A percentile compares a stretch with the other conserved stretches of the same genome.
These are phyloP conservation scores for Cirrhinus mrigala DNA, from an alignment of 2,797 vertebrate species.

Conservation along the genomic window DNA sequence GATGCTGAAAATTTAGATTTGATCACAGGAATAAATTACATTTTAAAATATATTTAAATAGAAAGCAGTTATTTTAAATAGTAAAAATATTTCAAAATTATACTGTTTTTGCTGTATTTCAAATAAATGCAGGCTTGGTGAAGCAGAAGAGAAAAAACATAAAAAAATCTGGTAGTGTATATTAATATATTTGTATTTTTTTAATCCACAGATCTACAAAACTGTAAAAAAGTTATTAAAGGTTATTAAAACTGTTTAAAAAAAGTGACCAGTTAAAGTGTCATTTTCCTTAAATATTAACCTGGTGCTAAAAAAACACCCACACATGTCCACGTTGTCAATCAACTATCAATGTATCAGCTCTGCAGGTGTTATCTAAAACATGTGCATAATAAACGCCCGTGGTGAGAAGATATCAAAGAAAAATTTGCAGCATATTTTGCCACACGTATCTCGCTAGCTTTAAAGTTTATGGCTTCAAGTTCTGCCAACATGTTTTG, in stretches of 20 bases:
- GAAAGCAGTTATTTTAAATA: no score
- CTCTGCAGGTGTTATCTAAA: slow-evolving; percentile 3
- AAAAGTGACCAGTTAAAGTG: not conserved
- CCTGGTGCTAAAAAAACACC: not conserved
- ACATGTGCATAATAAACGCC: slow-evolving; percentile 18
- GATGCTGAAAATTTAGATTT: no score
- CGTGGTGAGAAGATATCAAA: slow-evolving; percentile 2
- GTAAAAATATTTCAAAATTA: no score
- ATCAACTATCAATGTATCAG: not conserved
- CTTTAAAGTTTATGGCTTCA: not conserved
- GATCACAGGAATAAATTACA: no score
- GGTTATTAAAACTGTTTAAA: not conserved
- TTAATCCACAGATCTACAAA: not conserved
- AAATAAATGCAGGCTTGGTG: no score
- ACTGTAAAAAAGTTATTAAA: not conserved
- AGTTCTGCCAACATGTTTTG: not conserved
- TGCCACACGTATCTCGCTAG: not conserved
- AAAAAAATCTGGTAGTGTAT: not conserved
- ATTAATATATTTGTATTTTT: not conserved
- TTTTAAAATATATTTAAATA: no score
- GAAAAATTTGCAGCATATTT: not conserved
- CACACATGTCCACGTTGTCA: not conserved
- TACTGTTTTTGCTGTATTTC: no score
- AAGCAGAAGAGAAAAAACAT: no score
- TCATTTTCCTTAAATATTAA: slow-evolving; percentile 13